Percentiles rank a stretch among this genome's conserved stretches.
phyloP scores from a whole-genome alignment of 2,797 vertebrate species.

The Sebastes oblongus region DNA sequence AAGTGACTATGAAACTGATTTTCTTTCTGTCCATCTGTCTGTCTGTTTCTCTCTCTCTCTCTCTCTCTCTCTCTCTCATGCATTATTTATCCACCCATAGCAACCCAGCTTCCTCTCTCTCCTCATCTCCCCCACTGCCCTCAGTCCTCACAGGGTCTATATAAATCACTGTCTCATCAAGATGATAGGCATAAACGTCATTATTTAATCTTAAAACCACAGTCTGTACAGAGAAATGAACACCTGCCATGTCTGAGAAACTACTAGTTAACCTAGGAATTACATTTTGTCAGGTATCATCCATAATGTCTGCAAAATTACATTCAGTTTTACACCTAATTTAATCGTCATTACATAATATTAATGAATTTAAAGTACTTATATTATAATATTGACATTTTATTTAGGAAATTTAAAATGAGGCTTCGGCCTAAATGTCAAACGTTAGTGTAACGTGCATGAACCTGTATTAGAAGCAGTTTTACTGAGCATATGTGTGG shows the following conservation, averaged over 20 bases:
- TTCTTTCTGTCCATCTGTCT: background rate
- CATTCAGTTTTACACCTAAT: background rate
- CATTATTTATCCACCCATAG: constrained; percentile 63
- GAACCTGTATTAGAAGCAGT: background rate
- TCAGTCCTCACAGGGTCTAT: background rate
- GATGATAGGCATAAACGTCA: background rate
- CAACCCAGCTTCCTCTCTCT: constrained; percentile 36
- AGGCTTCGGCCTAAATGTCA: background rate
- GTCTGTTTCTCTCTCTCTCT: background rate
- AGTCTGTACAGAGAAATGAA: background rate
- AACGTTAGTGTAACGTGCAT: background rate
- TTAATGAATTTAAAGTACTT: background rate
- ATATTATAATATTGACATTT: background rate
- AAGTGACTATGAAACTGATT: constrained; percentile 13
- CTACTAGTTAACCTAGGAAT: background rate
- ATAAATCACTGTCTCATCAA: constrained; percentile 35
- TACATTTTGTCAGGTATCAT: background rate
- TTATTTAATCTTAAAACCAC: background rate
- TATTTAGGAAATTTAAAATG: background rate
- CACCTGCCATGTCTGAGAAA: background rate
- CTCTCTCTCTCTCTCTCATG: constrained; percentile 22
- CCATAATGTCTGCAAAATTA: background rate
- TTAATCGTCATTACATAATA: background rate
- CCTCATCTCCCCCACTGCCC: constrained; percentile 29
- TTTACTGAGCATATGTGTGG: background rate